A percentile compares a stretch with the other conserved stretches of the same genome.
phyloP scores from a whole-genome alignment of 2,797 vertebrate species.

The Intellagama lesueurii region DNA sequence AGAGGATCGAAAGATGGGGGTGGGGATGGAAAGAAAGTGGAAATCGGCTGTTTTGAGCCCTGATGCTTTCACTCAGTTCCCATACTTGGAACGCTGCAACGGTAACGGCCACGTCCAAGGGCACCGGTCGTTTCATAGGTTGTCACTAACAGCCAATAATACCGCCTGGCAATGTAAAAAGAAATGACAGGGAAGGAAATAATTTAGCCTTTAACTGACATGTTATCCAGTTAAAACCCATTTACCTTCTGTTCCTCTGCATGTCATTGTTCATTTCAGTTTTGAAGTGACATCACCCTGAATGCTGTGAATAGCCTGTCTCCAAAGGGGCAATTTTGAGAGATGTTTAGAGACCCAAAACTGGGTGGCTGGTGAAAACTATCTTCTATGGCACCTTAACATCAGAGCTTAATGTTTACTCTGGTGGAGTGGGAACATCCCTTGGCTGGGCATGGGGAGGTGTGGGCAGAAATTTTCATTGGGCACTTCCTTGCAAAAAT shows the following conservation, averaged over 20 bases:
- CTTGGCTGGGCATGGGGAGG: not conserved
- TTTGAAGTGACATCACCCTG: constrained; percentile 68
- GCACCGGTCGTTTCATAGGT: constrained; percentile 46
- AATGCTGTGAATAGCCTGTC: constrained; percentile 48
- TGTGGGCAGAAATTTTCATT: not conserved
- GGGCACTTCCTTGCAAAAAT: not conserved
- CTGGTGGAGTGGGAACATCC: not conserved
- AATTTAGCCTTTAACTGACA: constrained; percentile 74
- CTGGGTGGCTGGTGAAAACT: not conserved
- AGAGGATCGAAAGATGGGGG: not conserved
- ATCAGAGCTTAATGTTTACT: not conserved
- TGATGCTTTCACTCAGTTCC: constrained; percentile 15
- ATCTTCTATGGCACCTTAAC: not conserved
- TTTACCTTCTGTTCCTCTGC: constrained; percentile 73
- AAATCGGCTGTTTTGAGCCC: constrained; percentile 28
- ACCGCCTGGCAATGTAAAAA: constrained; percentile 46
- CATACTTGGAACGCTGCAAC: constrained; percentile 22
- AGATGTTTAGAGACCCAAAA: constrained; percentile 42
- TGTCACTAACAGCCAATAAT: constrained; percentile 59
- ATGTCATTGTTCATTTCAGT: constrained; percentile 70
- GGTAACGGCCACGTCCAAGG: constrained; percentile 55
- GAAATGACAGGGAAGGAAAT: constrained; percentile 74
- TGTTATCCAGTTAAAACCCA: constrained; percentile 74
- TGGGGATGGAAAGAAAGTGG: not conserved
- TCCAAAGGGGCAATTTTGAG: constrained; percentile 43